phyloP scores from a whole-genome alignment of 2,113 vertebrate genomes.

The Oryctolagus cuniculus region DNA sequence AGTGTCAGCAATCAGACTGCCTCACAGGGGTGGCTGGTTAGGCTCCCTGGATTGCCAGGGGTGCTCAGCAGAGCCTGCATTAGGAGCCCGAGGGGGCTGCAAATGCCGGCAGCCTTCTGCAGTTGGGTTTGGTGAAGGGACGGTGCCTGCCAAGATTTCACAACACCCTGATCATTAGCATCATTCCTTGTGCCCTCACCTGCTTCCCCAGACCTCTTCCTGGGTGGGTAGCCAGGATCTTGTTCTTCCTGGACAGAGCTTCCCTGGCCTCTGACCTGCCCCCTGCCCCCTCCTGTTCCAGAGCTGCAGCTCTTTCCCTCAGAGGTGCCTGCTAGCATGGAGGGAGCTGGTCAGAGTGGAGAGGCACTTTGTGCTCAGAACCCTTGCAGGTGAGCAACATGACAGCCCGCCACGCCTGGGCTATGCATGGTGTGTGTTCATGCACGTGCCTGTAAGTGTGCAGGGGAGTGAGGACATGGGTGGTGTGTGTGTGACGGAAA shows the following conservation, averaged over 20 bases:
- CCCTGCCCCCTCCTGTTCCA: slow-evolving; percentile 7
- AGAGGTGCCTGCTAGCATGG: slow-evolving; percentile 3
- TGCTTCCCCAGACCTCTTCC: background rate
- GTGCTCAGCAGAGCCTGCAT: background rate
- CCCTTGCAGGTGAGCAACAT: slow-evolving; percentile 23
- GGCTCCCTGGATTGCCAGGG: background rate
- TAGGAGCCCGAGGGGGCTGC: background rate
- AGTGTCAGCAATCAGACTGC: background rate
- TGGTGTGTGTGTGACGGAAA: background rate
- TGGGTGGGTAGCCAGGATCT: background rate
- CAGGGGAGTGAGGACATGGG: background rate
- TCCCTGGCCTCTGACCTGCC: background rate
- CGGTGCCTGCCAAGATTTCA: background rate
- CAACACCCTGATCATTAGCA: background rate
- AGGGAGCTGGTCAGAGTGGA: slow-evolving; percentile 24
- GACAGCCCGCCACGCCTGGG: background rate
- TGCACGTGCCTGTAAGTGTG: background rate
- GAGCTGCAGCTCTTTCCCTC: slow-evolving; percentile 6
- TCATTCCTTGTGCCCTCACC: background rate
- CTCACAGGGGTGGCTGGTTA: accelerated
- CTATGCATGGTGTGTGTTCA: background rate
- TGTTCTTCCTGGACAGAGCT: background rate
- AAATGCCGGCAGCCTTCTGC: background rate
- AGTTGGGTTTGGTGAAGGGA: background rate
- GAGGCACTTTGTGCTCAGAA: background rate